Base-by-base conservation (phyloP, 2,888 invertebrate species). In the Philereme vetulata region DNA sequence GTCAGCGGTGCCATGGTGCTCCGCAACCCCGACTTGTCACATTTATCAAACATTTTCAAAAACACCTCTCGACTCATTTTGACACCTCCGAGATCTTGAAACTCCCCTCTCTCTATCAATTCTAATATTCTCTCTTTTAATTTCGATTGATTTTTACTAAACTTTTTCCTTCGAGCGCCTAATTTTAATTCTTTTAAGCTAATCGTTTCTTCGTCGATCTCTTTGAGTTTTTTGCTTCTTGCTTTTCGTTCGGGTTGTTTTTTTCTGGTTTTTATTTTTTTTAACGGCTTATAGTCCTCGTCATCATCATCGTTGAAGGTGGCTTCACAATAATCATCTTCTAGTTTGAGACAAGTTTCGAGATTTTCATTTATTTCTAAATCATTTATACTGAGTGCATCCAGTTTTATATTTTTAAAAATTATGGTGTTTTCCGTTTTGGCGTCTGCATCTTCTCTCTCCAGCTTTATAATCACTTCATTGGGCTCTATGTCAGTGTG, bases 11-110 rank as follows among this genome's bases (percentile, higher is more conserved):
- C 3, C 44, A 62, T 40, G 5, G 44, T 44, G 34, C 51, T 50
- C 7, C 48, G 47, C 7, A 55, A 6, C 0, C 47, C 40, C 0
- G 51, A n/a, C 10, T 55, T 58, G 5, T 48, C 46, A 35, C 51
- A 55, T 8, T 55, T 62, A 1, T 62, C 55, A 48, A 51, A 62
- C 55, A 62, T 62, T 3, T 62, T 48, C 21, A 51, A 11, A 33
- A 62, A 62, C 7, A 58, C 4, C 0, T 62, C 58, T 4, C 55
- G 38, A 4, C 50, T 48, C 11, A 62, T 58, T 0, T 38, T 51
- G 0, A 58, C 42, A 40, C 52, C 60, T 11, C 54, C 58, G n/a
- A 62, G 44, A 38, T 62, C 58, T 11, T 62, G 51, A 33, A 62
- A 57, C 33, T 62, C 55, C 4, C 58, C 62, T 0, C 8, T 21